Base-by-base conservation (phyloP, 2,888 invertebrate species). In the Brassicogethes aeneus region DNA sequence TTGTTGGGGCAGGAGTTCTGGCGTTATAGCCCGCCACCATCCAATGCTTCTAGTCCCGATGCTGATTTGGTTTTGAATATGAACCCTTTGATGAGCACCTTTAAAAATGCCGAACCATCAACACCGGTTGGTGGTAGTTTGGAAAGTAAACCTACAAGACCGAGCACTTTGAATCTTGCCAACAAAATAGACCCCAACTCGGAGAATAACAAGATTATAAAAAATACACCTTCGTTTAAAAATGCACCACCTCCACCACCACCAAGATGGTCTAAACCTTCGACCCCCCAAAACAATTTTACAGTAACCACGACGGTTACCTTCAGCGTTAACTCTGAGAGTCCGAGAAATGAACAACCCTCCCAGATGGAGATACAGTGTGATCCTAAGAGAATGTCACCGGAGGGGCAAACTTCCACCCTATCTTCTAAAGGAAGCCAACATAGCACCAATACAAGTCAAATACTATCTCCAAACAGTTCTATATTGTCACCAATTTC, bases 1-100 rank as follows among this genome's bases (percentile, higher is more conserved):
- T 74, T 94, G 47, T 72, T 96, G 36, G 95, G 94, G 17, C 89
- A 89, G 66, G 86, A 86, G 64, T 86, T 85, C 66, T 86, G 86
- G 86, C 75, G 82, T 41, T 67, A 66, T 42, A 65, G 64, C 36
- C 66, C 66, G 10, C 64, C 64, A 2, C 62, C 62, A 2, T 65
- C 65, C 12, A 54, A 58, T 2, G 62, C 62, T 30, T 68, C 73
- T 43, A 74, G 73, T 52, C 75, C 75, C 0, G 74, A 75, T 45
- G 72, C 73, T 15, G 78, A 82, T 51, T 79, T 87, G 45, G 79
- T 86, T 46, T 69, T 88, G 40, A 87, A 86, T 64, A 76, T 88
- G 70, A 82, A 85, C 37, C 86, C 87, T 47, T 75, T 79, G 50
- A 76, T 83, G 60, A 79, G 78, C 58, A 83, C 83, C 3, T 84